Evolutionary conservation across 2,113 vertebrate genomes (phyloP).

Genomic region (Vombatus ursinus): DNA sequence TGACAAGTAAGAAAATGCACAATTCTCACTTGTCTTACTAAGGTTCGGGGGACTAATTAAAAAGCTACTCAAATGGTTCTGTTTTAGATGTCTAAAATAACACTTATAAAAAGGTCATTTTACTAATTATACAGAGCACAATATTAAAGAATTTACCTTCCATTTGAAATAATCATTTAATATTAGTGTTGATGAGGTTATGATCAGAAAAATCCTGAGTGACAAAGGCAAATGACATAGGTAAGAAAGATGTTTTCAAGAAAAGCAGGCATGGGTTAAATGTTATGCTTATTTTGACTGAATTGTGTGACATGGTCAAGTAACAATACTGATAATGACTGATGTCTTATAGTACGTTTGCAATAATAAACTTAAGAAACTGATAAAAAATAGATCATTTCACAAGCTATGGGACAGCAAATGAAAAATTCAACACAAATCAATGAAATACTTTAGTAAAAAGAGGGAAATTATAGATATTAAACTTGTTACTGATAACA

Average conservation of each 20-base stretch:
- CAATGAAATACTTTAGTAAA: constrained; percentile 29
- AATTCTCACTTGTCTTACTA: constrained; percentile 65
- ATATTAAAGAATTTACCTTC: constrained; percentile 28
- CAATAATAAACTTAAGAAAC: constrained; percentile 44
- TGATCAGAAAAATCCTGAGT: constrained; percentile 27
- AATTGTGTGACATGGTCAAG: constrained; percentile 24
- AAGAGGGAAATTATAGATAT: constrained; percentile 46
- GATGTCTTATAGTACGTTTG: neutral
- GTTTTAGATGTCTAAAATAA: constrained; percentile 58
- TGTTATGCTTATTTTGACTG: neutral
- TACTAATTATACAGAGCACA: constrained; percentile 35
- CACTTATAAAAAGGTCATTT: constrained; percentile 43
- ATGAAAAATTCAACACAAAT: constrained; percentile 22
- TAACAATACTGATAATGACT: constrained; percentile 44
- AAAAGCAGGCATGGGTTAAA: constrained; percentile 13
- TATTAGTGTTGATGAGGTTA: constrained; percentile 18
- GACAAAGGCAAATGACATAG: neutral
- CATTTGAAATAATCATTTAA: constrained; percentile 33
- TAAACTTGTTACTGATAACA: neutral
- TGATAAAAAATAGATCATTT: constrained; percentile 8
- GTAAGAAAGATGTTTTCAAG: constrained; percentile 29
- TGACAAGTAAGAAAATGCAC: constrained; percentile 64
- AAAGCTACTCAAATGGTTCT: constrained; percentile 61
- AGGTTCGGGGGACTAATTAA: constrained; percentile 67
- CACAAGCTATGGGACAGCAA: neutral